Evolutionary conservation across 2,113 vertebrate genomes (phyloP).

Genomic region (Coptodon bakossiorum): DNA sequence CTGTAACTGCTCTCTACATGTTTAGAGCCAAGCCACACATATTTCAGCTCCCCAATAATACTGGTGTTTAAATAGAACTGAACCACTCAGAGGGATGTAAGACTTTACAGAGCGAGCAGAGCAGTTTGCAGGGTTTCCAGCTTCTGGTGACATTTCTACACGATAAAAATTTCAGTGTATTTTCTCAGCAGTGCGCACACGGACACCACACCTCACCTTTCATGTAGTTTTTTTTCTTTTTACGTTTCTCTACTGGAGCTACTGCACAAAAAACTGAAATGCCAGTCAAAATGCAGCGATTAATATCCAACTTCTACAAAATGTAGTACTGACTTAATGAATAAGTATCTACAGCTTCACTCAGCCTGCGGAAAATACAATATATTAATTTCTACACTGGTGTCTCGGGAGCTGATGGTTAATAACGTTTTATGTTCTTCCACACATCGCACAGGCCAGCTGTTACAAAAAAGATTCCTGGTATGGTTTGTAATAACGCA

Average conservation of each 20-base stretch:
- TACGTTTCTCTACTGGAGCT: no score
- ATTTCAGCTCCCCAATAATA: not conserved
- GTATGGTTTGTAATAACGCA: not conserved
- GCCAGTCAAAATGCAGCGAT: not conserved
- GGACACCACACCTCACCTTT: no score
- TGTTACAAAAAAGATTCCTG: not conserved
- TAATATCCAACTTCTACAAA: not conserved
- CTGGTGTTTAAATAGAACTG: not conserved
- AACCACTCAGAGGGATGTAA: not conserved
- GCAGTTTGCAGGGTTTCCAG: not conserved
- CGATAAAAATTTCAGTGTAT: not conserved
- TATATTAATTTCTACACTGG: not conserved
- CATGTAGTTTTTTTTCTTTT: no score
- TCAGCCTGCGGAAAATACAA: not conserved
- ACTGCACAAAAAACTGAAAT: not conserved
- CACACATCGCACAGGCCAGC: not conserved
- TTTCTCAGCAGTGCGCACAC: no score
- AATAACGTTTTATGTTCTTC: not conserved
- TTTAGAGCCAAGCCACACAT: not conserved
- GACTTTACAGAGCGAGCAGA: not conserved
- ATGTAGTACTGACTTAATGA: not conserved
- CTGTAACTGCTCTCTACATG: not conserved
- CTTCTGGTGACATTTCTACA: not conserved
- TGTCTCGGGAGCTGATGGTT: not conserved
- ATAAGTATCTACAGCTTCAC: not conserved